Base-by-base conservation (phyloP, 2,797 vertebrate genomes). In the Brachyalestes nurse region DNA sequence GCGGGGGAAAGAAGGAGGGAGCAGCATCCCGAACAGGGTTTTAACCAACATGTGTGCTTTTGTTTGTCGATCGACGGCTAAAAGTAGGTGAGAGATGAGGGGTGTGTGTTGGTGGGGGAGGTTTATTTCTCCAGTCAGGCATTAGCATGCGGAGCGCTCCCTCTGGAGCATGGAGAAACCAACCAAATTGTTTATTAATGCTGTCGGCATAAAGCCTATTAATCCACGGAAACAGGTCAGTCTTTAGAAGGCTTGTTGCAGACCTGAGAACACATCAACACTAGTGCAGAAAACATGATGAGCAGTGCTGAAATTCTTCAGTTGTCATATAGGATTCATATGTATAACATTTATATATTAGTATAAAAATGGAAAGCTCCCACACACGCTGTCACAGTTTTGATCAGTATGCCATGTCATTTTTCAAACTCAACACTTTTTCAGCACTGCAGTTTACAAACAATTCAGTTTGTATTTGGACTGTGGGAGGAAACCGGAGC, bases 111-210 rank as follows among this genome's bases (percentile, higher is more conserved):
- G 16, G 25, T 62, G 51, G 64, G 72, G 25, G 1, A 28, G 9
- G 14, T 2, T 4, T 45, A 74, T 55, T 77, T 58, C 78, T 77
- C 72, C 47, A n/a, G 0, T 1, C 40, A 21, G 14, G 64, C 64
- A 90, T 91, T 89, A 87, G 89, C 75, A 93, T 93, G 92, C 88
- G 90, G 82, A 90, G 82, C 74, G 78, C 88, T 88, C 60, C 75
- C 81, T 88, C 79, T 80, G 81, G 83, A 79, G 81, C 86, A 86
- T 77, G 76, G 82, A 83, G 87, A 71, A 90, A 87, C 90, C 77
- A 23, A 88, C 90, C 83, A 92, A 90, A 92, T 91, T 89, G 89
- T 94, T 93, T 94, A 92, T 94, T 92, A 93, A 92, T 90, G 88
- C 91, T 88, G 88, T 84, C 86, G 67, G 89, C 87, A 90, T 90